Conservation (phyloP, 2,888 invertebrate genomes). For the Agrilus biguttatus region DNA sequence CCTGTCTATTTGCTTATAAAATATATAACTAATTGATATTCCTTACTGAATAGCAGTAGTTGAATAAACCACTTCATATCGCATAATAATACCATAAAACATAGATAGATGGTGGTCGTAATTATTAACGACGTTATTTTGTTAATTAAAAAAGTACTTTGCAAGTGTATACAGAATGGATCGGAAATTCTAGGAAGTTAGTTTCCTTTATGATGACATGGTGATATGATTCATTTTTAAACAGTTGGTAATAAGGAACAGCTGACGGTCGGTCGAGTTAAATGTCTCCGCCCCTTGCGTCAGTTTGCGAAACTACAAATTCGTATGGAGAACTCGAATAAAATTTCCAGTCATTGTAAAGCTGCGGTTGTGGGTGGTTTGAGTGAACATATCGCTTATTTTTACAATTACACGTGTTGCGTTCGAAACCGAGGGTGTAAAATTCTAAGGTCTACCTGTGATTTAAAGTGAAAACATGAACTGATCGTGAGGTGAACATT, state of each 20-base stretch:
- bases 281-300: conserved; percentile 9
- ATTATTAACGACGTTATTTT: no score
- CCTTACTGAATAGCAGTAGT: no score
- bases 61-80: no score
- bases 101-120: no score
- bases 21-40: no score
- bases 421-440: no score
- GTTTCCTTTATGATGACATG: neutral
- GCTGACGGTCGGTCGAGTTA: conserved; percentile 11
- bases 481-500: no score
- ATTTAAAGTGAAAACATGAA: no score
- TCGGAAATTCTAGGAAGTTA: neutral
- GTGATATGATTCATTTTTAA: neutral
- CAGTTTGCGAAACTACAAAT: conserved; percentile 4
- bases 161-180: neutral
- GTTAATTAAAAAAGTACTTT: no score
- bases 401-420: conserved; percentile 14
- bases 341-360: conserved; percentile 19
- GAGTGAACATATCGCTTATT: conserved; percentile 11
- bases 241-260: conserved; percentile 16
- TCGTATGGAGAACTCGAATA: conserved; percentile 2
- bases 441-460: no score
- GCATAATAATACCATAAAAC: no score
- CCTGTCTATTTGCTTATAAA: no score
- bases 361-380: conserved; percentile 15